Evolutionary conservation across 2,888 invertebrate genomes (phyloP).

Genomic region (Drosophila peninsularis): DNA sequence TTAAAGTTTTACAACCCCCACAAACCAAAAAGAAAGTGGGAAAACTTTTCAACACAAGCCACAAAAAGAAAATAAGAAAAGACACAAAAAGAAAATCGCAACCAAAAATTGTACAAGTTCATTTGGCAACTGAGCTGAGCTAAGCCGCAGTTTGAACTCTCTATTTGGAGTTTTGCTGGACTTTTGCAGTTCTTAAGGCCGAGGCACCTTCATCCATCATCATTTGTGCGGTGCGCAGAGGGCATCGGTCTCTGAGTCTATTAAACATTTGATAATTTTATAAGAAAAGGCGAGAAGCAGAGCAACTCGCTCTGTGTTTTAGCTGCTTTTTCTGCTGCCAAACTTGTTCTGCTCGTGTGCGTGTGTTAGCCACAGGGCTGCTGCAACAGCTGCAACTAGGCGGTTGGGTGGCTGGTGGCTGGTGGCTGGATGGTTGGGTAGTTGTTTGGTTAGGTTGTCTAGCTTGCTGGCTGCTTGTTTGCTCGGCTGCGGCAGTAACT

Average conservation of each 20-base stretch:
- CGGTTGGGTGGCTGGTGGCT: conserved; percentile 25
- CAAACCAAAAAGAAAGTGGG: conserved; percentile 17
- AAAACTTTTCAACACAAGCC: conserved; percentile 45
- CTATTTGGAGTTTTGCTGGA: conserved; percentile 39
- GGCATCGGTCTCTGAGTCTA: conserved; percentile 51
- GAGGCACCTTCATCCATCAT: conserved; percentile 51
- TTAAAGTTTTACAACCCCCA: conserved; percentile 39
- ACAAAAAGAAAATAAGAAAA: conserved; percentile 23
- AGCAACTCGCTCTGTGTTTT: conserved; percentile 34
- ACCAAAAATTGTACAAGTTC: conserved; percentile 61
- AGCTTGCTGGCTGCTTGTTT: conserved; percentile 19
- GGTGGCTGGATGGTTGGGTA: conserved; percentile 36
- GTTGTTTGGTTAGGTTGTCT: conserved; percentile 6
- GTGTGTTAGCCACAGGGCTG: conserved; percentile 34
- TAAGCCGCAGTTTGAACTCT: conserved; percentile 47
- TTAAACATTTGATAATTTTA: conserved; percentile 77
- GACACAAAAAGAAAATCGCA: conserved; percentile 19
- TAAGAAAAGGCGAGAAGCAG: conserved; percentile 21
- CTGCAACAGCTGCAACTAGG: conserved; percentile 35
- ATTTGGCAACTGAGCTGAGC: conserved; percentile 52
- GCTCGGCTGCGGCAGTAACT: conserved; percentile 32
- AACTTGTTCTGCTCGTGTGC: conserved; percentile 66
- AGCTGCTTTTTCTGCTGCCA: conserved; percentile 29
- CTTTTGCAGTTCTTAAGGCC: conserved; percentile 17
- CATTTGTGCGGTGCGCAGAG: conserved; percentile 35